Conservation (phyloP, 2,113 vertebrate species). For the Eurypyga helias region DNA sequence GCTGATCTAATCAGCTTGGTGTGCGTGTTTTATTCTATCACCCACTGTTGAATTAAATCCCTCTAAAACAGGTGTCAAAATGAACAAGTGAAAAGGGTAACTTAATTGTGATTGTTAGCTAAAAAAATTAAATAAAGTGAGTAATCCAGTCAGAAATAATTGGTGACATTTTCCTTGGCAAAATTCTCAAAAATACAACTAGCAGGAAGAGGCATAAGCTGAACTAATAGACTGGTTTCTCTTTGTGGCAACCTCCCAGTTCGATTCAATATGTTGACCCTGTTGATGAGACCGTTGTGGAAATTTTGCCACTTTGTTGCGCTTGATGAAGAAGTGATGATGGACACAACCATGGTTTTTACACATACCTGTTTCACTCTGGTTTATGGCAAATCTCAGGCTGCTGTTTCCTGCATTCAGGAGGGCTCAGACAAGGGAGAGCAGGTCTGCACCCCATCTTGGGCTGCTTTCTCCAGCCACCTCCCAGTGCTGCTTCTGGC, state of each 20-base stretch:
- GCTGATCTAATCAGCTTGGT: background rate
- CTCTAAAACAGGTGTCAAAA: slow-evolving; percentile 41
- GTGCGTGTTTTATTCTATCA: background rate
- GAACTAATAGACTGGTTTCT: slow-evolving; percentile 20
- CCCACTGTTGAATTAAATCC: background rate
- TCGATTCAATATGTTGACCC: background rate
- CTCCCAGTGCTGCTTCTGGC: background rate
- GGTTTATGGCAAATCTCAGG: background rate
- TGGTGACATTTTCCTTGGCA: slow-evolving; percentile 25
- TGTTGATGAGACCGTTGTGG: background rate
- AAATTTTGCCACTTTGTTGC: background rate
- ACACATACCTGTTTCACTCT: background rate
- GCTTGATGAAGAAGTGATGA: background rate
- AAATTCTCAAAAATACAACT: slow-evolving; percentile 37
- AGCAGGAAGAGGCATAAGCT: slow-evolving; percentile 11
- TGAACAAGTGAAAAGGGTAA: background rate
- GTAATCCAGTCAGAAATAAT: background rate
- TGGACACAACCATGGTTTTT: background rate
- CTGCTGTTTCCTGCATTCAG: background rate
- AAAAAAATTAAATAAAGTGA: slow-evolving; percentile 25
- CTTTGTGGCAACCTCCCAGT: background rate
- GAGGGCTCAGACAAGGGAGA: background rate
- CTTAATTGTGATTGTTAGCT: background rate
- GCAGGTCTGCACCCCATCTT: background rate
- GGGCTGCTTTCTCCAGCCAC: background rate